phyloP scores from a whole-genome alignment of 2,797 vertebrate genomes.

The Lagodon rhomboides region DNA sequence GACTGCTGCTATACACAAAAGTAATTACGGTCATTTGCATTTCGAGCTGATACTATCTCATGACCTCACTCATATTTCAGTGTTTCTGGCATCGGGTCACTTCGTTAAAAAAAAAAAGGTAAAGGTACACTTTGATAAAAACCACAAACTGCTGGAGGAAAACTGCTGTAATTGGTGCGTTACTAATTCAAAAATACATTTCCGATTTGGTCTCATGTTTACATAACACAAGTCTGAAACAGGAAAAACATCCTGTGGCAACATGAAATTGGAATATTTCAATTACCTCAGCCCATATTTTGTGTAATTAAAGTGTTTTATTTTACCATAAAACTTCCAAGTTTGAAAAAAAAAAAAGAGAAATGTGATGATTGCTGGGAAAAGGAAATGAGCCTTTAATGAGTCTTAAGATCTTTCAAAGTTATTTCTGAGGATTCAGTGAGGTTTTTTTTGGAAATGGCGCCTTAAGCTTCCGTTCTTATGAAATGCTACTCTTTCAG shows the following conservation, averaged over 20 bases:
- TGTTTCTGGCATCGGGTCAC: neutral
- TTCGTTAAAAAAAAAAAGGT: neutral
- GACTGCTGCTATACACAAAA: constrained; percentile 36
- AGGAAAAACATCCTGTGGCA: constrained; percentile 2
- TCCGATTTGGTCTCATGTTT: constrained; percentile 17
- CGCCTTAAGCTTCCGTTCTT: neutral
- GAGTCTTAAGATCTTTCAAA: neutral
- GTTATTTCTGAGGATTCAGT: neutral
- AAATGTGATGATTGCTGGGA: constrained; percentile 3
- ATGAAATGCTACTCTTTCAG: neutral
- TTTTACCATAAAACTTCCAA: constrained; percentile 13
- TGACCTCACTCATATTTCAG: constrained; percentile 58
- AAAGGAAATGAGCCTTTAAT: constrained; percentile 12
- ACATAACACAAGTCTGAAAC: constrained; percentile 18
- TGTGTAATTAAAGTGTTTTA: constrained; percentile 18
- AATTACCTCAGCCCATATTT: constrained; percentile 5
- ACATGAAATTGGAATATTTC: constrained; percentile 13
- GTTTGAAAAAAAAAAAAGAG: constrained; percentile 1
- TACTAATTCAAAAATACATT: constrained; percentile 41
- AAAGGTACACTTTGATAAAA: constrained; percentile 5
- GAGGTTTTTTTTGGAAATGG: constrained; percentile 7
- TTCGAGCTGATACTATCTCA: constrained; percentile 65
- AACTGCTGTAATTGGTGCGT: constrained; percentile 1
- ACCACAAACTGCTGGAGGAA: neutral
- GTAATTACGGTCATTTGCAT: constrained; percentile 73